phyloP scores from a whole-genome alignment of 2,797 vertebrate genomes.

The Tragopan temminckii region DNA sequence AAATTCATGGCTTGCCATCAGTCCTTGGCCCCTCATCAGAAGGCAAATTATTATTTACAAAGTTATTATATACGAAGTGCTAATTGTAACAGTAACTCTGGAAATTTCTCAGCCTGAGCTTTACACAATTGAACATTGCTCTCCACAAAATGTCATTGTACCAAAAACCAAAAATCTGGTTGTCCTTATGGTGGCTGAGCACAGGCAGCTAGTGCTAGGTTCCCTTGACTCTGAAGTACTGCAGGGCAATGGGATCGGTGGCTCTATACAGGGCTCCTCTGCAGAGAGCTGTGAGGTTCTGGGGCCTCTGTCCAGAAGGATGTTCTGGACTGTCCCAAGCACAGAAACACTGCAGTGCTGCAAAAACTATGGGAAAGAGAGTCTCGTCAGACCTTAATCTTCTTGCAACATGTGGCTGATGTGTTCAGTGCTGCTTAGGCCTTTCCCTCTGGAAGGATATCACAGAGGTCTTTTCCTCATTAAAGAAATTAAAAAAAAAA shows the following conservation, averaged over 20 bases:
- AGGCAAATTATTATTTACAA: too few relatives aligned
- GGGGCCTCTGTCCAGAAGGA: not conserved
- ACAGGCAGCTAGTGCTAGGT: not conserved
- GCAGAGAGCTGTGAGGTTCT: not conserved
- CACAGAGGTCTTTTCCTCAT: conserved; percentile 45
- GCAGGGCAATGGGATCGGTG: not conserved
- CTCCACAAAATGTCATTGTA: not conserved
- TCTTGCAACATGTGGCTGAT: conserved; percentile 19
- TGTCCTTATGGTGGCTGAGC: not conserved
- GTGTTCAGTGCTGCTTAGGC: conserved; percentile 4
- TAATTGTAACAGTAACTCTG: not conserved
- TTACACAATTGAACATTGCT: accelerated
- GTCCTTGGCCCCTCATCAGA: not conserved
- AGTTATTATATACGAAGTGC: too few relatives aligned
- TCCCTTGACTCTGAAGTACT: not conserved
- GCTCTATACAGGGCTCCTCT: not conserved
- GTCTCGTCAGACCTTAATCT: conserved; percentile 30
- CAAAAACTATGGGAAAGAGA: conserved; percentile 50
- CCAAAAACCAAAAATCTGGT: not conserved
- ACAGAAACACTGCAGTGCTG: conserved; percentile 1
- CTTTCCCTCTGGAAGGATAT: conserved; percentile 50
- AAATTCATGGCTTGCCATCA: not conserved
- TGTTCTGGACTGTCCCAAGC: not conserved
- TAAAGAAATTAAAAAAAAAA: conserved; percentile 63
- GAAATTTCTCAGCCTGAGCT: not conserved